phyloP scores from a whole-genome alignment of 2,797 vertebrate species.

The Cryptoprocta ferox region DNA sequence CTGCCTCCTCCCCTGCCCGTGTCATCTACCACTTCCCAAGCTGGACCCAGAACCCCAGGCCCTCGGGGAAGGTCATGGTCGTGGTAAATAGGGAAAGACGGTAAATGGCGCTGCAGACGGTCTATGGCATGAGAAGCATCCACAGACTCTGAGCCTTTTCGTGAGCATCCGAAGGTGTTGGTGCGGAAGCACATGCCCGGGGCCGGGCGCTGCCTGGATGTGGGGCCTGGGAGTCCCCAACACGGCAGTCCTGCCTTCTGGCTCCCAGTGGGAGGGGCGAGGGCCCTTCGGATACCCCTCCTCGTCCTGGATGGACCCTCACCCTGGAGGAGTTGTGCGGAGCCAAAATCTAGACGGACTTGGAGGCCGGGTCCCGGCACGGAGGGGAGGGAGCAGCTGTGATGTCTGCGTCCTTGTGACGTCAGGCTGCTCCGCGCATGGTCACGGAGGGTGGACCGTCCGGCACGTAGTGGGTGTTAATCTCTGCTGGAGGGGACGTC shows the following conservation, averaged over 20 bases:
- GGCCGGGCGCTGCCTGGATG: background rate
- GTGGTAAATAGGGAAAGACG: background rate
- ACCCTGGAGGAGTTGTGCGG: too few relatives aligned
- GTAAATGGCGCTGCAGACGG: background rate
- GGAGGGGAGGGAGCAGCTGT: background rate
- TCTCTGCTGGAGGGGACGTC: background rate
- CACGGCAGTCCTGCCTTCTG: background rate
- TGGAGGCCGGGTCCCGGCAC: background rate
- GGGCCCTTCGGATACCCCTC: background rate
- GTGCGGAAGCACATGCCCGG: background rate
- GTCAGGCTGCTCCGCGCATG: rapidly evolving
- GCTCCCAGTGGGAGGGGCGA: background rate
- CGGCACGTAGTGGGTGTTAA: rapidly evolving
- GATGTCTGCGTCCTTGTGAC: rapidly evolving
- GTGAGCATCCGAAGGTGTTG: background rate
- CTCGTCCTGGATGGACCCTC: too few relatives aligned
- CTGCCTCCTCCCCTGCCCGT: background rate
- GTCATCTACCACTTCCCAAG: background rate
- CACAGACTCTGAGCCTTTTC: too few relatives aligned
- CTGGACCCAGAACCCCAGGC: rapidly evolving
- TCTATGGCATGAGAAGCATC: too few relatives aligned
- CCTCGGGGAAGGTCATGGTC: rapidly evolving
- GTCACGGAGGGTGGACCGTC: too few relatives aligned
- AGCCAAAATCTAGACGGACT: background rate
- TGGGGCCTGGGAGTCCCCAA: too few relatives aligned